A percentile compares a stretch with the other conserved stretches of the same genome.
phyloP scores from a whole-genome alignment of 2,797 vertebrate genomes.

The Acipenser transmontanus region DNA sequence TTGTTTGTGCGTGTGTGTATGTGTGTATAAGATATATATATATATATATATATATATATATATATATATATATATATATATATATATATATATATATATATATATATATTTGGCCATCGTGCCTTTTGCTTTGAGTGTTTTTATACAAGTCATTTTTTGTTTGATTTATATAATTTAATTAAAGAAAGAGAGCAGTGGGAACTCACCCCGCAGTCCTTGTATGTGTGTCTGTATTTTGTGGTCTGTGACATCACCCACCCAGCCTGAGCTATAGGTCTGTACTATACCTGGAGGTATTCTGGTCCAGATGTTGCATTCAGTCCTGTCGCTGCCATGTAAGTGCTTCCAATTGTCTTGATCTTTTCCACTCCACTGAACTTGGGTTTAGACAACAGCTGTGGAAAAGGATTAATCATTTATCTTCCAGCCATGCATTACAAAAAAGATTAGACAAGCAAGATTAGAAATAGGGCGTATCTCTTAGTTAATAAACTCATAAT shows the following conservation, averaged over 20 bases:
- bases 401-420: conserved; percentile 10
- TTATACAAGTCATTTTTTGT: neutral
- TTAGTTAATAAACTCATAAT: no score
- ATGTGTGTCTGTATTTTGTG: no score
- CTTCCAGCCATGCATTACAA: neutral
- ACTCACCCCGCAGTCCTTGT: no score
- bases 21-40: no score
- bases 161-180: neutral
- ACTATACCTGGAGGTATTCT: conserved; percentile 75
- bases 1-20: no score
- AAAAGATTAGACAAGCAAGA: neutral
- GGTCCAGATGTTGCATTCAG: conserved; percentile 80
- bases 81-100: no score
- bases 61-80: no score
- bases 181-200: no score
- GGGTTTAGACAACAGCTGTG: conserved; percentile 85
- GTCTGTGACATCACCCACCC: no score
- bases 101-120: no score
- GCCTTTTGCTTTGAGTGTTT: neutral
- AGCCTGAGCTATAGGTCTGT: no score
- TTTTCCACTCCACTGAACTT: conserved; percentile 97
- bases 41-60: no score
- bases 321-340: conserved; percentile 95
- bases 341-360: conserved; percentile 96
- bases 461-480: neutral